A percentile compares a stretch with the other conserved stretches of the same genome.
Evolutionary conservation across 2,888 invertebrate genomes (phyloP).

Genomic region (Rhabditoides inermis): DNA sequence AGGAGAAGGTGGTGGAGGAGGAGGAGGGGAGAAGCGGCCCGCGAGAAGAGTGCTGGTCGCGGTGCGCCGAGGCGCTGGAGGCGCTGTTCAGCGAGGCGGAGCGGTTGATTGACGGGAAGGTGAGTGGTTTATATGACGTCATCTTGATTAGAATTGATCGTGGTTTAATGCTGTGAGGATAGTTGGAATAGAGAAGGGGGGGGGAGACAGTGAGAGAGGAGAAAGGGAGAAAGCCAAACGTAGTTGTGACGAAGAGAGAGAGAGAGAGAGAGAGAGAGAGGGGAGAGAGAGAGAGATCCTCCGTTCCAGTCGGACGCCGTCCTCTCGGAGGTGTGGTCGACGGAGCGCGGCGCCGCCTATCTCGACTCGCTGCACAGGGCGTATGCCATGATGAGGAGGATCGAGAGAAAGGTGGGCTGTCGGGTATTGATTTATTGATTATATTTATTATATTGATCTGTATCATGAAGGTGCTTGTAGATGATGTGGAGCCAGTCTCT

Average conservation of each 20-base stretch:
- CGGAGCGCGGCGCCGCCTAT: slow-evolving; percentile 24
- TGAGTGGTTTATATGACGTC: too few species aligned
- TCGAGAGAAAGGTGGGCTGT: neutral
- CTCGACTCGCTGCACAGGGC: slow-evolving; percentile 4
- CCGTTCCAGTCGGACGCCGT: too few species aligned
- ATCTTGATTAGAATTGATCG: too few species aligned
- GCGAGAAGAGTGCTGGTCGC: neutral
- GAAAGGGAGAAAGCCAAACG: slow-evolving; percentile 4
- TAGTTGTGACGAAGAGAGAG: slow-evolving; percentile 15
- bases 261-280: too few species aligned
- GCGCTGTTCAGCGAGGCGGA: neutral
- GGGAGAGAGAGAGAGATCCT: too few species aligned
- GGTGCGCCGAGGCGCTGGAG: neutral
- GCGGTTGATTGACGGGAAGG: too few species aligned
- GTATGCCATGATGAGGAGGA: neutral
- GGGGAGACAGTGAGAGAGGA: slow-evolving; percentile 7
- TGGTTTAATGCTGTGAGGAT: too few species aligned
- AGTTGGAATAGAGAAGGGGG: too few species aligned
- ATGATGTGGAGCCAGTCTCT: too few species aligned
- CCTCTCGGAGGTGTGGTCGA: slow-evolving; percentile 21
- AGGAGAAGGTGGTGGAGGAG: neutral
- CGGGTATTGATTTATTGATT: too few species aligned
- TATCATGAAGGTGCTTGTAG: too few species aligned
- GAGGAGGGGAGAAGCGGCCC: neutral
- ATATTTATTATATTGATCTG: too few species aligned